Evolutionary conservation across 2,797 vertebrate species (phyloP).

Genomic region (Hapalemur alaotrensis): DNA sequence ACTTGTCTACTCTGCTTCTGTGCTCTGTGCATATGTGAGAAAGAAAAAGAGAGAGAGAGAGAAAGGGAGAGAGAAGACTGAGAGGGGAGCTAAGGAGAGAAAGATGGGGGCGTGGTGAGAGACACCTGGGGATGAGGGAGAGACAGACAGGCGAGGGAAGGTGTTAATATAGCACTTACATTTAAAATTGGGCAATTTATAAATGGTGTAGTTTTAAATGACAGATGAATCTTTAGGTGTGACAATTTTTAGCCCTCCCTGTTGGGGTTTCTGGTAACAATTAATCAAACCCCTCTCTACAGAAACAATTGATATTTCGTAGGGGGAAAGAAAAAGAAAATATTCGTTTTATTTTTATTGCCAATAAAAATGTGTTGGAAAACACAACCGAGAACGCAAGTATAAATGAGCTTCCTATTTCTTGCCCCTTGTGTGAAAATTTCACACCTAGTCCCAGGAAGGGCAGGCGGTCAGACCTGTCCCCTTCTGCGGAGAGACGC

Average conservation of each 20-base stretch:
- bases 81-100: no score
- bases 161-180: neutral
- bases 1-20: neutral
- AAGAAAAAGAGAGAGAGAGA: fast-evolving
- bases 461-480: no score
- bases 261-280: neutral
- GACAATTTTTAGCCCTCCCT: neutral
- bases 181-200: neutral
- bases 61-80: no score
- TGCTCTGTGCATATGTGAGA: neutral
- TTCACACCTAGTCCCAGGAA: neutral
- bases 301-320: neutral
- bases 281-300: neutral
- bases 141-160: neutral
- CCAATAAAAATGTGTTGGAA: neutral
- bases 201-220: neutral
- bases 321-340: neutral
- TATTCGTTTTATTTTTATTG: slow-evolving; percentile 23
- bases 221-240: slow-evolving; percentile 9
- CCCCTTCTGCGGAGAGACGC: neutral
- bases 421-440: neutral
- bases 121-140: no score
- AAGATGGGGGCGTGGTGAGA: neutral
- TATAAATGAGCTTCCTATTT: neutral
- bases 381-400: neutral